These are phyloP conservation scores for Liolophura sinensis DNA, from an alignment of 1,140 invertebrate species.

Conservation along the genomic window DNA sequence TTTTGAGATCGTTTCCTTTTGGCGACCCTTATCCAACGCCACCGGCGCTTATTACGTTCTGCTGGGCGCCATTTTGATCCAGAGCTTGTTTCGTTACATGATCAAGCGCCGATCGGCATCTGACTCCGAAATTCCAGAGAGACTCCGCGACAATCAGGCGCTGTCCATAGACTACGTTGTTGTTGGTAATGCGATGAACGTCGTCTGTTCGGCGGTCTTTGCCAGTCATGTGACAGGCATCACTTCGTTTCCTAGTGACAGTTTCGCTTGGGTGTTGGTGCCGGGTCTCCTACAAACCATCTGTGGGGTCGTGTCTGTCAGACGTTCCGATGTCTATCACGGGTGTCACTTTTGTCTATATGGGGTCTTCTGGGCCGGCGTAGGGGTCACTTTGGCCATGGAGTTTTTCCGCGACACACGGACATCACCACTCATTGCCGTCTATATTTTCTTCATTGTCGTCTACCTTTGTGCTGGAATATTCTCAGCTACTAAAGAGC, in stretches of 20 bases:
- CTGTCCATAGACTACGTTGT: constrained; percentile 27
- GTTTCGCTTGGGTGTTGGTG: constrained; percentile 31
- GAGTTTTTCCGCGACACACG: constrained; percentile 13
- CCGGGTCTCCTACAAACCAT: constrained; percentile 32
- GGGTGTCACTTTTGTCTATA: constrained; percentile 26
- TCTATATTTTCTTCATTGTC: constrained; percentile 26
- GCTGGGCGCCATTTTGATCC: constrained; percentile 14
- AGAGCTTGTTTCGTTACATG: constrained; percentile 8
- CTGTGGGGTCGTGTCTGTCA: constrained; percentile 23
- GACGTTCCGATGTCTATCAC: constrained; percentile 21
- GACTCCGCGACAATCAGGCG: neutral
- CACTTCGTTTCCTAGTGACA: constrained; percentile 9
- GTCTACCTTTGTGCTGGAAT: constrained; percentile 21
- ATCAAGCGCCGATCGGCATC: neutral
- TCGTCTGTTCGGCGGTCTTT: constrained; percentile 27
- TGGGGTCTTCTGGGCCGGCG: constrained; percentile 32
- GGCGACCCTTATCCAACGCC: constrained; percentile 23
- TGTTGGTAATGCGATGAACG: constrained; percentile 32
- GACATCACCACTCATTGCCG: constrained; percentile 20
- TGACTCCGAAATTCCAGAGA: neutral
- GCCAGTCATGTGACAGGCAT: constrained; percentile 29
- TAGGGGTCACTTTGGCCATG: constrained; percentile 24
- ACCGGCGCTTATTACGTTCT: constrained; percentile 33
- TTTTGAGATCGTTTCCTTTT: constrained; percentile 35
- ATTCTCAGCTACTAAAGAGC: constrained; percentile 26